phyloP scores from a whole-genome alignment of 1,140 invertebrate species.

The Tetramorium alpestre region DNA sequence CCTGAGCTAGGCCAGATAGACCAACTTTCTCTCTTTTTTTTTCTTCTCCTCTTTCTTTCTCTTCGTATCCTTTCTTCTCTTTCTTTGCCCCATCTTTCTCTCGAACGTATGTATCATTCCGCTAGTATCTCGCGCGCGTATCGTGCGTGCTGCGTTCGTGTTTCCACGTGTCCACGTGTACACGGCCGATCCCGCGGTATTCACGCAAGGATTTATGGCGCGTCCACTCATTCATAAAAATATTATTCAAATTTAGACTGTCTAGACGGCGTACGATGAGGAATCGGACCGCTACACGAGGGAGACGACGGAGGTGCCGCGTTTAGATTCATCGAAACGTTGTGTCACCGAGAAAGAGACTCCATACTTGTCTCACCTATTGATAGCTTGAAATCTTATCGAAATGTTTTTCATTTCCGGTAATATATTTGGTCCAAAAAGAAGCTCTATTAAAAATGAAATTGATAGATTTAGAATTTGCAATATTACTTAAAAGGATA shows the following conservation, averaged over 20 bases:
- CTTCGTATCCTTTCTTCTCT: background rate
- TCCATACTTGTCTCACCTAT: conserved; percentile 75
- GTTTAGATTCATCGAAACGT: conserved; percentile 14
- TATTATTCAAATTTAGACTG: conserved; percentile 86
- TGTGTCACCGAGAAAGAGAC: conserved; percentile 42
- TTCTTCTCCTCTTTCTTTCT: background rate
- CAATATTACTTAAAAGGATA: background rate
- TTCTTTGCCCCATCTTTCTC: conserved; percentile 11
- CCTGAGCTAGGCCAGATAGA: conserved; percentile 45
- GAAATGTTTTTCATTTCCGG: conserved; percentile 35
- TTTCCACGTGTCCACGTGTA: conserved; percentile 58
- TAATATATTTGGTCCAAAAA: background rate
- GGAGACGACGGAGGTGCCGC: background rate
- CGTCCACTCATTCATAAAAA: conserved; percentile 85
- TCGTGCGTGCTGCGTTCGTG: conserved; percentile 50
- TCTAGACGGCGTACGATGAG: conserved; percentile 77
- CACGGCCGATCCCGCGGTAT: conserved; percentile 74
- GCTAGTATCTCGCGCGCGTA: conserved; percentile 48
- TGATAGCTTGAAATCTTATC: conserved; percentile 67
- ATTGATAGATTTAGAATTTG: background rate
- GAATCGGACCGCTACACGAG: conserved; percentile 27
- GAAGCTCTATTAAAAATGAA: background rate
- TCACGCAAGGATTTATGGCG: conserved; percentile 82
- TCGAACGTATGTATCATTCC: conserved; percentile 42
- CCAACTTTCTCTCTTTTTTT: conserved; percentile 34